Percentiles rank a stretch among this genome's conserved stretches.
Conservation (phyloP, 2,113 vertebrate species). For the Corythoichthys haematopterus region DNA sequence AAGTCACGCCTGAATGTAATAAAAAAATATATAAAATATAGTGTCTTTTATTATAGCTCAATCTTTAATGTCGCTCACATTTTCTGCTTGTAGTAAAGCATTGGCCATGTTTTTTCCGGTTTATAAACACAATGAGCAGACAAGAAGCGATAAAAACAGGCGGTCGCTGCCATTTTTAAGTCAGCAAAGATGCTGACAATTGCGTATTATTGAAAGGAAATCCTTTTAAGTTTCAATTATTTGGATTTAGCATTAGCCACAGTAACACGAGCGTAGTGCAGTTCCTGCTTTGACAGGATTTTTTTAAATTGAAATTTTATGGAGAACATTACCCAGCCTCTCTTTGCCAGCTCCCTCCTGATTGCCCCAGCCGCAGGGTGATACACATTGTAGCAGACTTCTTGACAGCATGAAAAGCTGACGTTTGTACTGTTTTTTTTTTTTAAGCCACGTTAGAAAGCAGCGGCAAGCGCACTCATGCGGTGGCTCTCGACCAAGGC, state of each 20-base stretch:
- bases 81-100: too few relatives aligned
- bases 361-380: constrained; percentile 16
- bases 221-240: not conserved
- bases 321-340: not conserved
- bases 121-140: not conserved
- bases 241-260: constrained; percentile 11
- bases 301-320: constrained; percentile 2
- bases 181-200: not conserved
- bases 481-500: not conserved
- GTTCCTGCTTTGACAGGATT: constrained; percentile 16
- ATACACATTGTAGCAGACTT: constrained; percentile 16
- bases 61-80: too few relatives aligned
- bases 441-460: not conserved
- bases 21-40: too few relatives aligned
- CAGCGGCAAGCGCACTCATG: not conserved
- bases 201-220: not conserved
- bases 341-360: not conserved
- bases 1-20: too few relatives aligned
- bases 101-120: too few relatives aligned
- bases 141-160: not conserved
- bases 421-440: constrained; percentile 30
- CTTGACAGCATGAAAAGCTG: constrained; percentile 32
- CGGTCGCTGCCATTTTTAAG: constrained; percentile 32
- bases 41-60: too few relatives aligned
- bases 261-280: not conserved